Percentiles rank a stretch among this genome's conserved stretches.
Conservation (phyloP, 2,113 vertebrate genomes). For the Willisornis vidua region DNA sequence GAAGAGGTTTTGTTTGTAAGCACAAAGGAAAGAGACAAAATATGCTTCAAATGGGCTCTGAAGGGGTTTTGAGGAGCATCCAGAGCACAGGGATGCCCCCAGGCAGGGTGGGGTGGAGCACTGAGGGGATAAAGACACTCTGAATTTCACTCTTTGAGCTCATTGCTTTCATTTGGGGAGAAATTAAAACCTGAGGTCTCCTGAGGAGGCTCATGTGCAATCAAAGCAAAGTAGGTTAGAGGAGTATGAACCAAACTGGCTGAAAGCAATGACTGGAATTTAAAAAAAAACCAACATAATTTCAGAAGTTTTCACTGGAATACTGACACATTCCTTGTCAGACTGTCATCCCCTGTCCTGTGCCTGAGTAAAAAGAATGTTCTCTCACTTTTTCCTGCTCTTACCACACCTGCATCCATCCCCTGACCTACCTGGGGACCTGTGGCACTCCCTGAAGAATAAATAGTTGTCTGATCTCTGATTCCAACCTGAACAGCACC, state of each 20-base stretch:
- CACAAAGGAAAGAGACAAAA: background rate
- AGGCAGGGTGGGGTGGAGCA: background rate
- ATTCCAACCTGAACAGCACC: background rate
- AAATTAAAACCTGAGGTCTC: background rate
- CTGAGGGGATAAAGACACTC: no score
- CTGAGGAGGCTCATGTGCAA: background rate
- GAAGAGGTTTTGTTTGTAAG: background rate
- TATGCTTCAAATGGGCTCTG: background rate
- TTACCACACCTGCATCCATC: background rate
- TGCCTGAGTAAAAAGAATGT: background rate
- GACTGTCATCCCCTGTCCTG: background rate
- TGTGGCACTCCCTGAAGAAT: background rate
- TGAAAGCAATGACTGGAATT: background rate
- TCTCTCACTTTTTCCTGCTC: background rate
- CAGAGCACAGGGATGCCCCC: background rate
- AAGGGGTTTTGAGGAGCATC: background rate
- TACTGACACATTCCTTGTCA: background rate
- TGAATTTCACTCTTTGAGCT: background rate
- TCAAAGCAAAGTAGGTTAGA: background rate
- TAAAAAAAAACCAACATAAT: background rate
- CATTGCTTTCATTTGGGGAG: background rate
- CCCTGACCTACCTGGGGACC: background rate
- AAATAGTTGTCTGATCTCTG: background rate
- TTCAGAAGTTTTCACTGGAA: background rate
- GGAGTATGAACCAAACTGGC: background rate